A percentile compares a stretch with the other conserved stretches of the same genome.
phyloP scores from a whole-genome alignment of 2,797 vertebrate genomes.

The Melanotaenia parkinsoni region DNA sequence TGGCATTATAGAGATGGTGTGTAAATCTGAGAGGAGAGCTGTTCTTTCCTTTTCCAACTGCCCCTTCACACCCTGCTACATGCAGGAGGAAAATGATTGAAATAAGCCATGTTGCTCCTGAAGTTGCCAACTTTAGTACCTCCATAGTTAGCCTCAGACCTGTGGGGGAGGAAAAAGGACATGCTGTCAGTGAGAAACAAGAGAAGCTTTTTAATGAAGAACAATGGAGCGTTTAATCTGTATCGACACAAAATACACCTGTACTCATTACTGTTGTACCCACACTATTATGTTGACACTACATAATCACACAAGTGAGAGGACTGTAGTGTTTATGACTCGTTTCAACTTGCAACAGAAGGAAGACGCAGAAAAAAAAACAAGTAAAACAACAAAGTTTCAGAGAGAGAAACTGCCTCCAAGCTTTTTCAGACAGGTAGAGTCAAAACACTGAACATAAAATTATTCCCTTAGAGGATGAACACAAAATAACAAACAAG shows the following conservation, averaged over 20 bases:
- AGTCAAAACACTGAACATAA: constrained; percentile 23
- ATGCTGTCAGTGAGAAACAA: neutral
- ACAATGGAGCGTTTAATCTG: constrained; percentile 1
- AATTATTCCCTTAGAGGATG: constrained; percentile 41
- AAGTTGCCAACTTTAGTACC: constrained; percentile 74
- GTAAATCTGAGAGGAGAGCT: constrained; percentile 88
- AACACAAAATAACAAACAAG: constrained; percentile 19
- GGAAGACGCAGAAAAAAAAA: constrained; percentile 33
- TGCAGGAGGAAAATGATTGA: constrained; percentile 70
- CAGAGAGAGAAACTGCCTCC: constrained; percentile 36
- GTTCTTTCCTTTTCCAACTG: constrained; percentile 75
- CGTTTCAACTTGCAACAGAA: constrained; percentile 71
- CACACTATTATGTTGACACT: constrained; percentile 20
- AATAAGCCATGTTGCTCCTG: constrained; percentile 50
- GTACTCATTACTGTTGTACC: neutral
- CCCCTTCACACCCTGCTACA: constrained; percentile 68
- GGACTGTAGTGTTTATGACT: constrained; percentile 52
- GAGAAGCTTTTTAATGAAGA: neutral
- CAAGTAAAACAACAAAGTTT: constrained; percentile 62
- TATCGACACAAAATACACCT: neutral
- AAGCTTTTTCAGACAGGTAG: constrained; percentile 53
- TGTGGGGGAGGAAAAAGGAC: constrained; percentile 36
- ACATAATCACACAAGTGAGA: constrained; percentile 41
- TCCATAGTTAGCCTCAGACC: constrained; percentile 66
- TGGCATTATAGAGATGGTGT: constrained; percentile 90